phyloP scores from a whole-genome alignment of 2,888 invertebrate genomes.

The Abscondita cerata region DNA sequence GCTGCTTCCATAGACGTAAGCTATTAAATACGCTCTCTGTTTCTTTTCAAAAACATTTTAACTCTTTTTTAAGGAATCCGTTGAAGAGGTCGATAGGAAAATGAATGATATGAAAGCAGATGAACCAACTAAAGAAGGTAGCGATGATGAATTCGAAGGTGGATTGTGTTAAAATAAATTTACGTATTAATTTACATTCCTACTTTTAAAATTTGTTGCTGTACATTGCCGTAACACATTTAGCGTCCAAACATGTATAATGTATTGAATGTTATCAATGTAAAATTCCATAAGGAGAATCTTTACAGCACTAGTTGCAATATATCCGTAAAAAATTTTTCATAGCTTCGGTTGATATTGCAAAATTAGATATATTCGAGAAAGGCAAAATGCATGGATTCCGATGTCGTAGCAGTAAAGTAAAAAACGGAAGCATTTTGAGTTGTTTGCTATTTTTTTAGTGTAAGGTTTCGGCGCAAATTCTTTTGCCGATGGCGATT shows the following conservation, averaged over 20 bases:
- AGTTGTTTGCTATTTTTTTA: no score
- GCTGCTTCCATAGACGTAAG: conserved; percentile 55
- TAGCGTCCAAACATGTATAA: neutral
- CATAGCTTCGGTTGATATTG: no score
- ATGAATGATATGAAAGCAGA: conserved; percentile 3
- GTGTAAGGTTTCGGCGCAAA: no score
- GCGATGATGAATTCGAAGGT: conserved; percentile 37
- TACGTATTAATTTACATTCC: conserved; percentile 19
- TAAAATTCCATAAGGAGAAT: neutral
- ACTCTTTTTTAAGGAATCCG: neutral
- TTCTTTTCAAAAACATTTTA: neutral
- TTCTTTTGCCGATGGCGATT: no score
- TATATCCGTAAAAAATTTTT: no score
- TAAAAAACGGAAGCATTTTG: no score
- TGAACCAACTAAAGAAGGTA: conserved; percentile 17
- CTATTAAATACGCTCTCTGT: neutral
- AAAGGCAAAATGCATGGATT: no score
- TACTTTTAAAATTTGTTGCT: conserved; percentile 19
- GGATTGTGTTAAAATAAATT: conserved; percentile 36
- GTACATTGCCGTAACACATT: conserved; percentile 11
- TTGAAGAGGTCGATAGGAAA: neutral
- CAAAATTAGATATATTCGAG: no score
- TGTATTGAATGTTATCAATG: conserved; percentile 4
- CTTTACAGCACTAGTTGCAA: neutral
- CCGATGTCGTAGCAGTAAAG: no score